These are phyloP conservation scores for Rambutsinella grinnellia DNA, from an alignment of 2,888 invertebrate genomes.

Conservation along the genomic window DNA sequence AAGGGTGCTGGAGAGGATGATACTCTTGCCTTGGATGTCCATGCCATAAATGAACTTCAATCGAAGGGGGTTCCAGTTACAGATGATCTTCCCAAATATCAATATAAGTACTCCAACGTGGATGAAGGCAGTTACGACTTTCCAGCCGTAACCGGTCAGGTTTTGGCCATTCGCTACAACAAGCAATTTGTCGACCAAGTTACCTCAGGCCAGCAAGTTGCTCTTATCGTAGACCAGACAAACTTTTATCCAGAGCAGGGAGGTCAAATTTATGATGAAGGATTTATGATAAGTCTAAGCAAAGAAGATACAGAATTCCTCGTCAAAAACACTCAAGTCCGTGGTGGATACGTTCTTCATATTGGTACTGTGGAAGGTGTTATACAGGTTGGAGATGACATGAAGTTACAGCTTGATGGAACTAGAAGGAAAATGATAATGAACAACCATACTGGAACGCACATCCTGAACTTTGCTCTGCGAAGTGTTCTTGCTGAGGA, in stretches of 20 bases:
- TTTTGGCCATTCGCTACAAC: constrained; percentile 84
- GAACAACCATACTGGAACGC: constrained; percentile 99
- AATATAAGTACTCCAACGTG: constrained; percentile 86
- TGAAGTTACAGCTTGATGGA: constrained; percentile 86
- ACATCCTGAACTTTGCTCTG: constrained; percentile 94
- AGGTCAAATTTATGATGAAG: constrained; percentile 97
- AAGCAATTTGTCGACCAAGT: constrained; percentile 90
- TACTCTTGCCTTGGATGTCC: constrained; percentile 91
- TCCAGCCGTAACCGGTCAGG: constrained; percentile 78
- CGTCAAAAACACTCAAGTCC: constrained; percentile 93
- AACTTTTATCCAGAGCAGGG: constrained; percentile 99
- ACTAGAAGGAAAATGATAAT: constrained; percentile 90
- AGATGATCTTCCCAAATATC: constrained; percentile 95
- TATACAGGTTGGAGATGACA: constrained; percentile 86
- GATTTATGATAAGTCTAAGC: constrained; percentile 84
- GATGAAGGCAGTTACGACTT: constrained; percentile 78
- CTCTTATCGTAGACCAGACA: constrained; percentile 90
- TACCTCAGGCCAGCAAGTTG: constrained; percentile 88
- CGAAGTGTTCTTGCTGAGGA: constrained; percentile 90
- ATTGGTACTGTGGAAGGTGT: constrained; percentile 88
- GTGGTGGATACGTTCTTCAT: constrained; percentile 96
- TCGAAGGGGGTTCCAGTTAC: constrained; percentile 82
- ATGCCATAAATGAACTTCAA: constrained; percentile 93
- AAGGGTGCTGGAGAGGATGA: constrained; percentile 85
- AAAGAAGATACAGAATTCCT: constrained; percentile 82